Evolutionary conservation across 2,888 invertebrate species (phyloP).

Genomic region (Parnassius orleans): DNA sequence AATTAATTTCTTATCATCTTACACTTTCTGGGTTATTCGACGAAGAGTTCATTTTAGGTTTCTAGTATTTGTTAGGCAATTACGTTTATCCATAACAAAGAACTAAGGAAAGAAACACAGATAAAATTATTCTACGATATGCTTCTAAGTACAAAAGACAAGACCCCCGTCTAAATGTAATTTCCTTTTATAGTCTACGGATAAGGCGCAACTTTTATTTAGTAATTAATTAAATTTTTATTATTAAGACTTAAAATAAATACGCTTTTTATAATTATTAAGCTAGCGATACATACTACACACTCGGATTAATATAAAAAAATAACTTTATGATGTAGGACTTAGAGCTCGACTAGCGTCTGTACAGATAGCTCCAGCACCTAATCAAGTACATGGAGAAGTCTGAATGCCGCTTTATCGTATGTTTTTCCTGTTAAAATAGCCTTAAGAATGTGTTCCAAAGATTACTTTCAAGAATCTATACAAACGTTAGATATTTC

Average conservation of each 20-base stretch:
- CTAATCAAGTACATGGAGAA: slow-evolving; percentile 26
- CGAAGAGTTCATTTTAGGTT: background rate
- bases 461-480: too few species aligned
- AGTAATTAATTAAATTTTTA: slow-evolving; percentile 6
- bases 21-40: background rate
- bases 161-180: slow-evolving; percentile 19
- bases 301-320: slow-evolving; percentile 32
- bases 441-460: background rate
- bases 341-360: slow-evolving; percentile 59
- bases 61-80: background rate
- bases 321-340: slow-evolving; percentile 45
- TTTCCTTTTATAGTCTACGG: slow-evolving; percentile 14
- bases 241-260: slow-evolving; percentile 32
- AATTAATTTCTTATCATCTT: background rate
- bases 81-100: background rate
- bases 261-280: slow-evolving; percentile 33
- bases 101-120: slow-evolving; percentile 13
- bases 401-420: slow-evolving; percentile 34
- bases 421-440: background rate
- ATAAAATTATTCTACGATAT: slow-evolving; percentile 19
- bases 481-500: too few species aligned
- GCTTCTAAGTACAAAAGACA: slow-evolving; percentile 24
- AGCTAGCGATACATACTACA: slow-evolving; percentile 35
- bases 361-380: slow-evolving; percentile 35
- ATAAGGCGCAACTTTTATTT: slow-evolving; percentile 14